Conservation (phyloP, 2,797 vertebrate species). For the Silurus aristotelis region DNA sequence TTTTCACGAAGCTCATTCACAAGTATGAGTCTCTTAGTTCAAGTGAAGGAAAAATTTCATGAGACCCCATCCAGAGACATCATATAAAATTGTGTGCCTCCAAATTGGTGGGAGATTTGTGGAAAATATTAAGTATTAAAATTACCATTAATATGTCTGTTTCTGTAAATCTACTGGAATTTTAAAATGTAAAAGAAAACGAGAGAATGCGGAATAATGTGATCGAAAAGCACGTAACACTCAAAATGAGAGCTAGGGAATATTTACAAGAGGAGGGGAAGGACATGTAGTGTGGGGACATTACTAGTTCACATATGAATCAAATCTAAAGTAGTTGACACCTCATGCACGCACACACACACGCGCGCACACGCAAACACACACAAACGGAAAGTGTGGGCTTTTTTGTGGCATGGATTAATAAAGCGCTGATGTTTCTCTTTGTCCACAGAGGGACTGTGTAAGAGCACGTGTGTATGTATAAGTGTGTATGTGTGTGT, state of each 20-base stretch:
- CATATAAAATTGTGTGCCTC: too few species aligned
- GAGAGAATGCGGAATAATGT: too few species aligned
- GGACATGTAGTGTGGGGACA: not conserved
- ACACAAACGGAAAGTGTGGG: conserved; percentile 24
- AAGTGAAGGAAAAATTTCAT: too few species aligned
- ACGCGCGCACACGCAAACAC: not conserved
- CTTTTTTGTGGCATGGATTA: conserved; percentile 15
- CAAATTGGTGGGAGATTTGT: too few species aligned
- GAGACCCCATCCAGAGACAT: too few species aligned
- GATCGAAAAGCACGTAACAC: not conserved
- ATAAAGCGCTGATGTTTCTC: too few species aligned
- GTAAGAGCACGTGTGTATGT: too few species aligned
- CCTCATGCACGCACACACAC: not conserved
- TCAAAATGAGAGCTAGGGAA: not conserved
- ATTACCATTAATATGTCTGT: not conserved
- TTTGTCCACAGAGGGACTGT: too few species aligned
- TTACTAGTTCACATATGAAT: not conserved
- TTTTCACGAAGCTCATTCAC: too few species aligned
- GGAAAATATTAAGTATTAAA: not conserved
- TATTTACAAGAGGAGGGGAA: not conserved
- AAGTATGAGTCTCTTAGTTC: too few species aligned
- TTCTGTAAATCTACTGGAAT: not conserved
- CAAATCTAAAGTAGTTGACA: not conserved
- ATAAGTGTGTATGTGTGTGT: too few species aligned
- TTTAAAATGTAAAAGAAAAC: too few species aligned